Conservation (phyloP, 2,888 invertebrate species). For the Ichneumoninae sp. region DNA sequence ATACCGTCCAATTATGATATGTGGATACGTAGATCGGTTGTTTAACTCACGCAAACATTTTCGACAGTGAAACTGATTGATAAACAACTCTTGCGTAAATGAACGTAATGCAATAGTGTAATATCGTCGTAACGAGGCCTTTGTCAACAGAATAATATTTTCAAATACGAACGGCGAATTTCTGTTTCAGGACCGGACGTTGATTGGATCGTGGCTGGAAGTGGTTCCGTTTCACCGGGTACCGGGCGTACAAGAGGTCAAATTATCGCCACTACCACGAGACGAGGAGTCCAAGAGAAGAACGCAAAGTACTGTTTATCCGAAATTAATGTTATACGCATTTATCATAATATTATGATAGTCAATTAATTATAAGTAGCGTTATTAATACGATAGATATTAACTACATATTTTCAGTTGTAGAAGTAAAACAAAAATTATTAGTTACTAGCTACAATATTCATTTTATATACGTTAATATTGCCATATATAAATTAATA, state of each 20-base stretch:
- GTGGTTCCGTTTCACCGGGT: conserved; percentile 87
- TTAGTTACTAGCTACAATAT: too few species aligned
- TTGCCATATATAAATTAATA: not conserved
- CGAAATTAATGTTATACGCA: not conserved
- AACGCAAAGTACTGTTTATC: conserved; percentile 71
- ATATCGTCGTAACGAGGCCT: not conserved
- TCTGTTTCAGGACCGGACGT: conserved; percentile 88
- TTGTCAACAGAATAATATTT: not conserved
- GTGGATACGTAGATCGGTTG: not conserved
- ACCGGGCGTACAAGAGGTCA: conserved; percentile 82
- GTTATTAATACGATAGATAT: not conserved
- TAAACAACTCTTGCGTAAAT: not conserved
- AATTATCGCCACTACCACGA: conserved; percentile 75
- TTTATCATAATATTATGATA: not conserved
- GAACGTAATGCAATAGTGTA: not conserved
- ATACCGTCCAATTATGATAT: not conserved
- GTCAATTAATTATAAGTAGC: not conserved
- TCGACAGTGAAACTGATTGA: not conserved
- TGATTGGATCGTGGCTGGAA: conserved; percentile 90
- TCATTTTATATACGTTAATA: not conserved
- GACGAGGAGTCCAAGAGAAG: conserved; percentile 68
- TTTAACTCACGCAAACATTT: not conserved
- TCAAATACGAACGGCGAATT: not conserved
- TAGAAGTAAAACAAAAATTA: too few species aligned
- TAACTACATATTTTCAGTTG: too few species aligned